Evolutionary conservation across 2,113 vertebrate genomes (phyloP).

Genomic region (Myrmophylax atrothorax): DNA sequence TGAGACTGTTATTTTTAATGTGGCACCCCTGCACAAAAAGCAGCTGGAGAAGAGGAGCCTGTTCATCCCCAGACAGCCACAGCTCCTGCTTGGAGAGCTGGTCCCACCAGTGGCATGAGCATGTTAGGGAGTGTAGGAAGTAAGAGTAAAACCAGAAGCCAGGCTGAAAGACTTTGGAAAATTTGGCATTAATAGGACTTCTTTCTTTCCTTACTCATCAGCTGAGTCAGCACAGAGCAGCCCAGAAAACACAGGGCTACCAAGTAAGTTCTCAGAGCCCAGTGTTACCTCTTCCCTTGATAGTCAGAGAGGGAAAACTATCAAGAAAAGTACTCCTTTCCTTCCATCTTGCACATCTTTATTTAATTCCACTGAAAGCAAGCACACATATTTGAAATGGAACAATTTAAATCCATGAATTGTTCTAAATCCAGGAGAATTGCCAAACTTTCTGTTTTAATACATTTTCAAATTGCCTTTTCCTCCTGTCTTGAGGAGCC

Average conservation of each 20-base stretch:
- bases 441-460: slow-evolving; percentile 63
- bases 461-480: slow-evolving; percentile 65
- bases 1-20: neutral
- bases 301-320: neutral
- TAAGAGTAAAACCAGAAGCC: neutral
- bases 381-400: slow-evolving; percentile 43
- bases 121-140: neutral
- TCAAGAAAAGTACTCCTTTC: neutral
- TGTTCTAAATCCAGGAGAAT: slow-evolving; percentile 62
- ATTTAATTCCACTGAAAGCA: slow-evolving; percentile 65
- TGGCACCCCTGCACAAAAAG: neutral
- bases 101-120: neutral
- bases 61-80: neutral
- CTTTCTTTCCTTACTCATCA: neutral
- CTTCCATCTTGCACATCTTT: slow-evolving; percentile 60
- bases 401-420: slow-evolving; percentile 56
- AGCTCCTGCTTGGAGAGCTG: fast-evolving
- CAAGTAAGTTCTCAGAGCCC: neutral
- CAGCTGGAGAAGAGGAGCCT: neutral
- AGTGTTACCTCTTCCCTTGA: neutral
- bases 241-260: neutral
- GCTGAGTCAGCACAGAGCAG: slow-evolving; percentile 20
- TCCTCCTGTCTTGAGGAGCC: slow-evolving; percentile 49
- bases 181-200: neutral
- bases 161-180: neutral